phyloP scores from a whole-genome alignment of 2,113 vertebrate genomes.

The Trogon melanurus region DNA sequence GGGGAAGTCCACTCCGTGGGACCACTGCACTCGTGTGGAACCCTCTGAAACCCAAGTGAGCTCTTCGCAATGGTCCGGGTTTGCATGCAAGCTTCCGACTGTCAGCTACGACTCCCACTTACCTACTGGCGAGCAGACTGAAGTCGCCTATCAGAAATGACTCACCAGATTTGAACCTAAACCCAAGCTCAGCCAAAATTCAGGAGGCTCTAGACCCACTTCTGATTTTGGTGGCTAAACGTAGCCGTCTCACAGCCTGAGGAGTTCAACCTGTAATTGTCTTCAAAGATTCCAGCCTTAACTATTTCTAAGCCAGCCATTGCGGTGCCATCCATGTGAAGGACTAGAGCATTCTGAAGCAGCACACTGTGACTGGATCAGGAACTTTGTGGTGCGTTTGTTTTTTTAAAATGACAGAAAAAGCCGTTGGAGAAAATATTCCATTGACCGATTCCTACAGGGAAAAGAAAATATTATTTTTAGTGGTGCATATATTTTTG shows the following conservation, averaged over 20 bases:
- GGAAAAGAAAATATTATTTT: not conserved
- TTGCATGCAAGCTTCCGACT: not conserved
- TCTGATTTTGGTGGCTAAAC: constrained; percentile 8
- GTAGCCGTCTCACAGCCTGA: constrained; percentile 20
- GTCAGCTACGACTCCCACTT: not conserved
- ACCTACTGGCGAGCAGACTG: not conserved
- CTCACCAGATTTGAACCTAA: not conserved
- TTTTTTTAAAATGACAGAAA: not conserved
- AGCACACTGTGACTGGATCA: not conserved
- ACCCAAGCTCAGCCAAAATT: not conserved
- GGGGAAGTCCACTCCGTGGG: not conserved
- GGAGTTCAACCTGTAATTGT: not conserved
- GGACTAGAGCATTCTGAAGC: not conserved
- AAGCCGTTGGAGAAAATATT: not conserved
- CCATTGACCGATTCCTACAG: not conserved
- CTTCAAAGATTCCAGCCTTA: not conserved
- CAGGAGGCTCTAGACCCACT: not conserved
- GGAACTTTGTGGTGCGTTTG: not conserved
- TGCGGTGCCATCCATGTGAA: not conserved
- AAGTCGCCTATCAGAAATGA: constrained; percentile 15
- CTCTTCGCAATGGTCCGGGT: not conserved
- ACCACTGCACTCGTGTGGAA: not conserved
- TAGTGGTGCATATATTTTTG: not conserved
- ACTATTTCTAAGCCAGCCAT: not conserved
- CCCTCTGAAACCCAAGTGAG: not conserved